Base-by-base conservation (phyloP, 2,113 vertebrate species). In the Myiagra hebetior region DNA sequence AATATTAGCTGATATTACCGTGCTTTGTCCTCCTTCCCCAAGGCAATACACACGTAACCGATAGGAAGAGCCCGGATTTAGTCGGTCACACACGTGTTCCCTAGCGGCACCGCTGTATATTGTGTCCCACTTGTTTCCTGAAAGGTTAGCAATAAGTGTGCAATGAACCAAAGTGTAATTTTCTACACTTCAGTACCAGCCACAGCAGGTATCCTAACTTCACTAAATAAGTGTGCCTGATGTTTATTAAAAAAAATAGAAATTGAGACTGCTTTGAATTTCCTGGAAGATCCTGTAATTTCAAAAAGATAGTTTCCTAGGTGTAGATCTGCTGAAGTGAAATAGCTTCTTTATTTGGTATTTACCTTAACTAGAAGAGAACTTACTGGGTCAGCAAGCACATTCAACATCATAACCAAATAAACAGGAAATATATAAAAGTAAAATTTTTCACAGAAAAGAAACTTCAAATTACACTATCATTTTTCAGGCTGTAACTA, bases 21-120 rank as follows among this genome's bases (percentile, higher is more conserved):
- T 98, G 98, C 99, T 99, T 98, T 99, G 98, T 91, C 99, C 99
- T 97, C 99, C 99, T 93, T 99, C 99, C 92, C 98, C 99, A 89
- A 98, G n/a, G 92, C 99, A 99, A 96, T 98, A 99, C 14, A 99
- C 98, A 87, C 98, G 98, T 50, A 98, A 97, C 77, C 98, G 98
- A 96, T 99, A 99, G 79, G 97, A 98, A 93, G 96, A 98, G 93
- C 99, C 99, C 3, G 99, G 99, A 95, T 98, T 99, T 67, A 99
- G 98, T 30, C 98, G 98, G 85, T 99, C 99, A 97, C 99, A 99
- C 91, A 98, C 95, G n/a, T 99, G 98, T 91, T 99, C 99, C 93
- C 97, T 94, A 5, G 98, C 96, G 19, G 98, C 95, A n/a, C 99
- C 99, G 2, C 98, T 99, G 98, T 99, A 99, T 82, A 99, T 97